Evolutionary conservation across 2,797 vertebrate species (phyloP).

Genomic region (Thaleichthys pacificus): DNA sequence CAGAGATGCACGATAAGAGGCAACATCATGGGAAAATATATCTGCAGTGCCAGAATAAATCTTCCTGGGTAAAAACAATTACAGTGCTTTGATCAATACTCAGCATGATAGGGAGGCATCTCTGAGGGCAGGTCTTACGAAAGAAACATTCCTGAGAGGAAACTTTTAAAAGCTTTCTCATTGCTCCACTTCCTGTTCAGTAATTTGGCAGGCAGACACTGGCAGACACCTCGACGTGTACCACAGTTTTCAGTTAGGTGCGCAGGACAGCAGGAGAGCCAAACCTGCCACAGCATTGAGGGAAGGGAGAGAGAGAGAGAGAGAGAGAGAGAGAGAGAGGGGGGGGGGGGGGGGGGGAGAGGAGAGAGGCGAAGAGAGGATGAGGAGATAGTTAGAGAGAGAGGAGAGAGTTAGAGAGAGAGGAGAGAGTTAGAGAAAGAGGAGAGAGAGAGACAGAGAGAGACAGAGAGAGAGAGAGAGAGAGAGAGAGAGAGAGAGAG

Average conservation of each 20-base stretch:
- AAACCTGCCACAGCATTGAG: neutral
- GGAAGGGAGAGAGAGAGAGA: slow-evolving; percentile 7
- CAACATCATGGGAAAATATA: neutral
- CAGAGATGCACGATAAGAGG: slow-evolving; percentile 22
- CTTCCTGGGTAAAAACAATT: neutral
- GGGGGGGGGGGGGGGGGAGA: no score
- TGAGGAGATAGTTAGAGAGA: no score
- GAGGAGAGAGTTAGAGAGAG: neutral
- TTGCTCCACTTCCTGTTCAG: slow-evolving; percentile 33
- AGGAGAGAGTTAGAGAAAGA: slow-evolving; percentile 8
- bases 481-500: neutral
- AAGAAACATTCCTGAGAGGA: slow-evolving; percentile 52
- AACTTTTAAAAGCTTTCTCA: slow-evolving; percentile 33
- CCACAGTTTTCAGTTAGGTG: slow-evolving; percentile 37
- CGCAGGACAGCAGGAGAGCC: slow-evolving; percentile 26
- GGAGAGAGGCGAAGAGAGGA: no score
- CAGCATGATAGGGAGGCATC: neutral
- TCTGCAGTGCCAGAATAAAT: slow-evolving; percentile 21
- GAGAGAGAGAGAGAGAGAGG: no score
- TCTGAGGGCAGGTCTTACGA: slow-evolving; percentile 37
- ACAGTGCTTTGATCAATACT: neutral
- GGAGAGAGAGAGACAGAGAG: slow-evolving; percentile 26
- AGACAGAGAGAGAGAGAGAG: neutral
- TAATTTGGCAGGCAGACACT: slow-evolving; percentile 46
- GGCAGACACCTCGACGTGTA: slow-evolving; percentile 32